phyloP scores from a whole-genome alignment of 1,140 invertebrate genomes.

The Procambarus virginalis region DNA sequence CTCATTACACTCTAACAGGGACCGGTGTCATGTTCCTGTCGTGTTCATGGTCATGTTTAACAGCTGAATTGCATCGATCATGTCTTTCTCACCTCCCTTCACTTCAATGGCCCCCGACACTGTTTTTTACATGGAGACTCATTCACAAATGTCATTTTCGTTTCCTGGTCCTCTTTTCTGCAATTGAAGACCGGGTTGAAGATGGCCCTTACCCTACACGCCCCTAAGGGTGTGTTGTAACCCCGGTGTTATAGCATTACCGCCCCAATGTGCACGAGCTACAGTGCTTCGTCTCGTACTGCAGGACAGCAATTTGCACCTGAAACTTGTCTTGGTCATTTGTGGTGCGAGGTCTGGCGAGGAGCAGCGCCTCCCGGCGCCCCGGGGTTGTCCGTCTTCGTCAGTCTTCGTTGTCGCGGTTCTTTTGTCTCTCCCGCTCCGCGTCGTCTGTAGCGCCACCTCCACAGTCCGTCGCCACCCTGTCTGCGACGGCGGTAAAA shows the following conservation, averaged over 20 bases:
- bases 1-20: slow-evolving; percentile 27
- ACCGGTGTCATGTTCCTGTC: slow-evolving; percentile 50
- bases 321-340: slow-evolving; percentile 34
- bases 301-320: slow-evolving; percentile 33
- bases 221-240: not conserved
- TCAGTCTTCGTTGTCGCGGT: slow-evolving; percentile 1
- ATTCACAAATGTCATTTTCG: slow-evolving; percentile 46
- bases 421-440: not conserved
- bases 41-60: slow-evolving; percentile 40
- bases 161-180: slow-evolving; percentile 8
- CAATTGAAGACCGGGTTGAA: not conserved
- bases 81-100: slow-evolving; percentile 53
- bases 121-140: slow-evolving; percentile 28
- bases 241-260: not conserved
- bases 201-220: not conserved
- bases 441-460: too few species aligned
- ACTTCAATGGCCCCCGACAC: slow-evolving; percentile 50
- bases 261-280: not conserved
- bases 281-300: not conserved
- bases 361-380: not conserved
- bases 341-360: not conserved
- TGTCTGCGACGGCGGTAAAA: not conserved
- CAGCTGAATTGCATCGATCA: slow-evolving; percentile 63
- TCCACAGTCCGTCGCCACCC: not conserved
- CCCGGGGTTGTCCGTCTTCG: slow-evolving; percentile 27